Evolutionary conservation across 2,113 vertebrate genomes (phyloP), one percentile per base, ranked within the genome.

Genomic region (Tachysurus fulvidraco): DNA sequence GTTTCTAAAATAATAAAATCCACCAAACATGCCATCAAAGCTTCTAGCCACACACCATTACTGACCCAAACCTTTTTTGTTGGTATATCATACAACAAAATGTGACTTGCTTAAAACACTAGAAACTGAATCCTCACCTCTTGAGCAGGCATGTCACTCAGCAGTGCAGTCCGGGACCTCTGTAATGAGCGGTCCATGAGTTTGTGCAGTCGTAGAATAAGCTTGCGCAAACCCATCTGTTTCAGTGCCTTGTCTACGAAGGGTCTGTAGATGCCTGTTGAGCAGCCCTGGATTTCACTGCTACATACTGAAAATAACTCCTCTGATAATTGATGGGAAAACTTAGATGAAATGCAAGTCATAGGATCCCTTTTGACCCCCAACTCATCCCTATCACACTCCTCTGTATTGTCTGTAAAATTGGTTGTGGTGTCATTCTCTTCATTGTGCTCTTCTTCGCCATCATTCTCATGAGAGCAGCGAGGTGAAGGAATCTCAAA

Each of bases 211-310:
- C 98, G 95, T 85, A 98, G 94, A 93, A 99, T 99, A 80, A 99
- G 93, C 93, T 99, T 99, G 83, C 98, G 95, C 78, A 99, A 94
- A 74, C 98, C 98, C 98, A 99, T 99, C 92, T 99, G 98, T 93
- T 99, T 99, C 94, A 99, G 96, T 71, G 98, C 98, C 94, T 99
- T 99, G 94, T 99, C 98, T 91, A 99, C 98, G 95, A 99, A 99
- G 0, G 98, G 98, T 52, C 98, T 95, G 92, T 99, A 99, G 92
- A 99, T 99, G 90, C 97, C 96, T 12, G 98, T 99, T 90, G 97
- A 95, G 90, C 96, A 98, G 87, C 96, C 95, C 0, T 94, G 94
- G 81, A 94, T 94, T 46, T 94, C 94, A 91, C 91, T 36, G 90
- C 84, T 60, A 95, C 41, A 54, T 0, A 90, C 84, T 0, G 95